Evolutionary conservation across 2,797 vertebrate genomes (phyloP), one percentile per base, ranked within the genome.

Genomic region (Paratrypauchen microcephalus): DNA sequence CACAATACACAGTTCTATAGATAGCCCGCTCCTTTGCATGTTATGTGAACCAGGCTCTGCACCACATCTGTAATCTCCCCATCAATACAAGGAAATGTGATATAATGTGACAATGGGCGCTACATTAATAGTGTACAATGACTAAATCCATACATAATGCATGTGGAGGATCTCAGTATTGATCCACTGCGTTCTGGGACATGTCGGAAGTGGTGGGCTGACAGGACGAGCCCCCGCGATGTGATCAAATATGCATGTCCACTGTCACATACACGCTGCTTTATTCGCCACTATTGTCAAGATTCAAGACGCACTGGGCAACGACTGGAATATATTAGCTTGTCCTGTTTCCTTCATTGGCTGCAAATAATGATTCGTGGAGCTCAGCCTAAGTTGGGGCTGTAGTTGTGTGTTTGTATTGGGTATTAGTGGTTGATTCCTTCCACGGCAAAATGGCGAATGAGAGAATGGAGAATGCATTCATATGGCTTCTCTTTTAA

Each of bases 181-280:
- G 56, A 63, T 73, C 58, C 32, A 32, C 18, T 19, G 2, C 11
- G 2, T 30, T 11, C 24, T 48, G n/a, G 28, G 23, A 54, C 61
- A 45, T 69, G 39, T 24, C 47, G 30, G 50, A 61, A 60, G 56
- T 60, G 56, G 65, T 55, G 65, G 59, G 30, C 47, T 62, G 57
- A 45, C 24, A 66, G 23, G 18, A 72, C 50, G 39, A 52, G 24
- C 6, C 24, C 24, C 6, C 6, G 12, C 32, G 15, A 64, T 52
- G 19, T 71, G 47, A 71, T 66, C 2, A 66, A 45, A 74, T 74
- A 74, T 69, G 45, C 23, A 41, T 59, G 65, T 47, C 39, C 55
- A 48, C 28, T 70, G 61, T 64, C 61, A 57, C 36, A 56, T 56
- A 21, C 12, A 4, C 6, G 30, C 58, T 1, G 30, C 47, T 62